Base-by-base conservation (phyloP, 1,140 invertebrate species). In the Hirudo medicinalis region DNA sequence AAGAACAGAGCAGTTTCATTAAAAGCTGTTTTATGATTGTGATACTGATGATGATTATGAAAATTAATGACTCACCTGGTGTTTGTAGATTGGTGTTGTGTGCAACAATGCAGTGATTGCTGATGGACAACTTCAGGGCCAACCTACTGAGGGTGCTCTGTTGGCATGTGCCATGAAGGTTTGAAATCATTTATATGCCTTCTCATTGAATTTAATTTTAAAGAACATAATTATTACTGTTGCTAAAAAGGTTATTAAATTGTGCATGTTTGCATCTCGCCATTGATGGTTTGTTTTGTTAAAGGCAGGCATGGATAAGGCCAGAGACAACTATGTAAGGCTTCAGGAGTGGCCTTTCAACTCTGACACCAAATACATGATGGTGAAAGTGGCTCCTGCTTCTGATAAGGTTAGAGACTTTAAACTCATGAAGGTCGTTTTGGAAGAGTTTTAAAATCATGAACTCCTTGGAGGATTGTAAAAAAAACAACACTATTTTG, bases 361-460 rank as follows among this genome's bases (percentile, higher is more conserved):
- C 76, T 97, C 93, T 0, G 96, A 99, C 77, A 92, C 92, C 72
- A 99, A 99, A 84, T 92, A 93, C 86, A 99, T 99, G 97, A 90
- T 90, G n/a, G 94, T 99, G 17, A 92, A 91, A 82, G 93, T 90
- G 79, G 86, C 88, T 54, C 87, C 88, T 0, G 91, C 90, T 81
- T 90, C 90, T 80, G 85, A 84, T 55, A 85, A 88, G 76, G 86
- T 86, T 80, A 85, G 84, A 75, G 29, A 36, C 36, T 40, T 71
- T 73, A 25, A 57, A 20, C 19, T 63, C 8, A n/a, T 22, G 57
- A 63, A 22, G 20, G 19, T n/a, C 29, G 19, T 32, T 36, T 36
- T 36, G 32, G 2, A 36, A 2, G 32, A 36, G 32, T 36, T 36
- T 36, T 36, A 6, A 36, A 36, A 36, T 36, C 32, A 36, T 36